A percentile compares a stretch with the other conserved stretches of the same genome.
phyloP scores from a whole-genome alignment of 2,113 vertebrate species.

The Fregata magnificens region DNA sequence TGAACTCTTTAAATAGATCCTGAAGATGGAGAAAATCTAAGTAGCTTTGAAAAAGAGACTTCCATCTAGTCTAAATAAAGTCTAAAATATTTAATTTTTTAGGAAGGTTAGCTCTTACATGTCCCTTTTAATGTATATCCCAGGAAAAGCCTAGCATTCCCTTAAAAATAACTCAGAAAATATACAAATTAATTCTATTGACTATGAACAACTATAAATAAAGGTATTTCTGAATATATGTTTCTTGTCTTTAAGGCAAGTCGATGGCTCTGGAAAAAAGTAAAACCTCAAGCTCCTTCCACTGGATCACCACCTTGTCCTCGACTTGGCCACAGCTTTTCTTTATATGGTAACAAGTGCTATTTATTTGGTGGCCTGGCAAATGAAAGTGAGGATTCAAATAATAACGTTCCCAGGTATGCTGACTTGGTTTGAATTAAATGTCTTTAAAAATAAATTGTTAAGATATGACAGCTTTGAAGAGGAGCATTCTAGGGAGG shows the following conservation, averaged over 20 bases:
- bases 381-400: conserved; percentile 91
- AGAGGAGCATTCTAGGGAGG: not conserved
- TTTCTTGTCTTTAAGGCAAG: conserved; percentile 82
- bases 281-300: conserved; percentile 86
- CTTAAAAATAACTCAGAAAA: not conserved
- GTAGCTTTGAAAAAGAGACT: not conserved
- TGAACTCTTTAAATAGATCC: not conserved
- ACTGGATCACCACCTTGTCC: conserved; percentile 85
- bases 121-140: not conserved
- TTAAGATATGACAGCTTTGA: not conserved
- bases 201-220: not conserved
- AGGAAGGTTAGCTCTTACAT: not conserved
- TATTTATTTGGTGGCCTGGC: conserved; percentile 90
- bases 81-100: not conserved
- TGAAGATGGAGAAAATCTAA: not conserved
- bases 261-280: conserved; percentile 98
- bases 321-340: conserved; percentile 89
- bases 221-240: not conserved
- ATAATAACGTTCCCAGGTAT: conserved; percentile 92
- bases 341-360: conserved; percentile 88
- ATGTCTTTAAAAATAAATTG: not conserved
- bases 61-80: not conserved
- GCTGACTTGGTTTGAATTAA: not conserved
- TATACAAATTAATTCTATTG: accelerated
- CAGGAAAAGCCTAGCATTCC: not conserved